phyloP scores from a whole-genome alignment of 2,888 invertebrate species.

The Syrista parreyssii region DNA sequence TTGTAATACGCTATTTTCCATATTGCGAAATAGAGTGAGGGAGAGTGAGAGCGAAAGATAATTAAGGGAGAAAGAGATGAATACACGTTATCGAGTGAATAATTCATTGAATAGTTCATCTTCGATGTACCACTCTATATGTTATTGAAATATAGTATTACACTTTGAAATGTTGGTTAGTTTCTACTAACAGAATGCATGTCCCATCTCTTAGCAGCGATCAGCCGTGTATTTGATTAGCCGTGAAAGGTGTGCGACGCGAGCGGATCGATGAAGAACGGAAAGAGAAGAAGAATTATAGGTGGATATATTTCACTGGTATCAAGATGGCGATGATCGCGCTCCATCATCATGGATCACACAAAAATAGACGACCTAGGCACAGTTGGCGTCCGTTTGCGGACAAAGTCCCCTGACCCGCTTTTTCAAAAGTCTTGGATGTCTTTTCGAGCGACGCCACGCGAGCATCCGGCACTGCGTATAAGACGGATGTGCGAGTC shows the following conservation, averaged over 20 bases:
- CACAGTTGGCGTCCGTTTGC: constrained; percentile 46
- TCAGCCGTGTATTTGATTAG: not conserved
- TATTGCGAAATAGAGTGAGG: constrained; percentile 28
- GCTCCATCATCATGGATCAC: not conserved
- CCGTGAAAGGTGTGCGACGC: not conserved
- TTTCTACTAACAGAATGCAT: not conserved
- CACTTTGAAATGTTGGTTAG: constrained; percentile 21
- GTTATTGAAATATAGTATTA: constrained; percentile 56
- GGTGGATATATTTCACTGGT: not conserved
- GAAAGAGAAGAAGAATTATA: not conserved
- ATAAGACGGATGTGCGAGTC: not conserved
- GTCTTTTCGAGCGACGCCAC: not conserved
- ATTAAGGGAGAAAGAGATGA: constrained; percentile 17
- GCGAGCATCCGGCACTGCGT: not conserved
- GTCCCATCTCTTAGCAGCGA: not conserved
- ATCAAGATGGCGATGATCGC: not conserved
- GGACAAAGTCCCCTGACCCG: constrained; percentile 20
- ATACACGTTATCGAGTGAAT: constrained; percentile 45
- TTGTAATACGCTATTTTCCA: constrained; percentile 59
- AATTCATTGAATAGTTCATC: constrained; percentile 53
- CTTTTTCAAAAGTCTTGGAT: not conserved
- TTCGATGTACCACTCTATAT: constrained; percentile 59
- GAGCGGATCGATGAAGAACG: too few species aligned
- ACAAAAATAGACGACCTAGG: constrained; percentile 55
- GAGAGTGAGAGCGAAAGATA: constrained; percentile 5